Base-by-base conservation (phyloP, 1,140 invertebrate species). In the Drosophila bocki region DNA sequence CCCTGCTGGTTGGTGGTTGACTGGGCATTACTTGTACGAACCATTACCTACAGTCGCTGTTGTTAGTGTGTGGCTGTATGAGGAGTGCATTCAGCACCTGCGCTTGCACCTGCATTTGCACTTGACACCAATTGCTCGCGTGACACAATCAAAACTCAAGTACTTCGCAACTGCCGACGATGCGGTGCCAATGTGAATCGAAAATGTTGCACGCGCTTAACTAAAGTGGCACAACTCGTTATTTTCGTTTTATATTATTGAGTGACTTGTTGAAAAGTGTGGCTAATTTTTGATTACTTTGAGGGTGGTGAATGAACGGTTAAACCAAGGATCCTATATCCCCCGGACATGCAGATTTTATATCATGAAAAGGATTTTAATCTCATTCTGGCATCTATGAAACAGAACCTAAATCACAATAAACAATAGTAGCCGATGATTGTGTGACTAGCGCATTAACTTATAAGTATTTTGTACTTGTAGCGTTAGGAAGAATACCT, bases 21-120 rank as follows among this genome's bases (percentile, higher is more conserved):
- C 26, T 68, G 35, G 35, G 35, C 37, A 41, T 69, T 51, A 35
- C 45, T 68, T 53, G 35, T 63, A 56, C 57, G 71, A 70, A 75
- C 69, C 69, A 71, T 86, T 82, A 82, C 75, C 82, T 82, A 86
- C 64, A 75, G 69, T 75, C 75, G 61, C 61, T 75, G 76, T 82
- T 48, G 48, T 45, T 54, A 53, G 71, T 85, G 64, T 85, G 65
- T 86, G 82, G 48, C 64, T 71, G 56, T 58, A 57, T 79, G 63
- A 62, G 59, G 64, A 65, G 67, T 67, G 63, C 56, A 59, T 48
- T 78, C 74, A 74, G 82, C 72, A 68, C 65, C 59, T 65, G 62
- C 61, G 42, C 37, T 65, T 78, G 82, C 72, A 68, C 65, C 59
- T 65, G 62, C 62, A 62, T 57, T 44, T 65, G 62, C 57, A 65